phyloP scores from a whole-genome alignment of 2,797 vertebrate species.

The Enteromius viviparus region DNA sequence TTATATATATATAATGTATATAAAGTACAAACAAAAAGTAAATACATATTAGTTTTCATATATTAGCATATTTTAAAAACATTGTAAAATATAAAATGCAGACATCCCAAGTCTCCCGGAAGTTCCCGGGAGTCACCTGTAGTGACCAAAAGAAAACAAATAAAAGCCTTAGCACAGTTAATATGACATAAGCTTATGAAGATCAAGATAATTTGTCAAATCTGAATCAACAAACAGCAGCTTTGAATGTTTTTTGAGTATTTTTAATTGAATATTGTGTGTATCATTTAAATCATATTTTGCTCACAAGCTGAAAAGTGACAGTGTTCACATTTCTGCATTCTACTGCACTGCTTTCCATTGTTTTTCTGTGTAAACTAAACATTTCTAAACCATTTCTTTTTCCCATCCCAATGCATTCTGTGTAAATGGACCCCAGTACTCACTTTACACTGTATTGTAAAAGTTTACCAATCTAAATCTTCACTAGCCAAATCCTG shows the following conservation, averaged over 20 bases:
- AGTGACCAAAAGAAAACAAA: not conserved
- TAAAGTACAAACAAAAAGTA: no score
- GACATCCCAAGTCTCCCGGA: no score
- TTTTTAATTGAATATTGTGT: not conserved
- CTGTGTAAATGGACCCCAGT: not conserved
- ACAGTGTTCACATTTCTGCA: not conserved
- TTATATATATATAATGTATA: no score
- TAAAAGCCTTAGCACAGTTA: not conserved
- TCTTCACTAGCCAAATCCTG: not conserved
- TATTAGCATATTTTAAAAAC: no score
- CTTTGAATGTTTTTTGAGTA: not conserved
- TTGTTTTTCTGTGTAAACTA: not conserved
- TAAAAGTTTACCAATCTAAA: not conserved
- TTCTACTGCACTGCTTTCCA: not conserved
- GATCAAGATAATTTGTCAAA: not conserved
- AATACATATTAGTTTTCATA: no score
- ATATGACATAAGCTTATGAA: not conserved
- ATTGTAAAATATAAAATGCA: no score
- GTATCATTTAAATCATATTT: not conserved
- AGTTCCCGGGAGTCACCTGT: not conserved
- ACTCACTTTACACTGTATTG: not conserved
- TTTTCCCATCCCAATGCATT: not conserved
- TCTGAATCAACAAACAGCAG: not conserved
- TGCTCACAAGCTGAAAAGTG: not conserved
- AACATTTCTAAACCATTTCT: not conserved